These are phyloP conservation scores for Lampris megalopsis DNA, from an alignment of 2,113 vertebrate genomes.

Conservation along the genomic window DNA sequence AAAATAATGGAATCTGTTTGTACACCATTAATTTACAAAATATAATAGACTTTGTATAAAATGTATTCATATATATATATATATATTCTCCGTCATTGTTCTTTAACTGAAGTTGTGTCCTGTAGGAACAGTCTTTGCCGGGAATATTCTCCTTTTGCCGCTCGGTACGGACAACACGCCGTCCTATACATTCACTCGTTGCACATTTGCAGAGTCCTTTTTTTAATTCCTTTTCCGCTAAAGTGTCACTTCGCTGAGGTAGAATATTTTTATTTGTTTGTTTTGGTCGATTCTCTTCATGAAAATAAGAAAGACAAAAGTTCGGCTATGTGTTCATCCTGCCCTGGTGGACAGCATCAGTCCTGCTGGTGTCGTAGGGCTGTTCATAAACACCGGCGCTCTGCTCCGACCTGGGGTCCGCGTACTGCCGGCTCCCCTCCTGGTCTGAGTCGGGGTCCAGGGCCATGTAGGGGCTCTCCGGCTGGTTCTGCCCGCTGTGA, in stretches of 20 bases:
- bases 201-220: constrained; percentile 75
- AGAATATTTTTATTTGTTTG: constrained; percentile 73
- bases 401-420: constrained; percentile 75
- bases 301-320: constrained; percentile 46
- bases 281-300: constrained; percentile 74
- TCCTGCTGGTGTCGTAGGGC: constrained; percentile 83
- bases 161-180: constrained; percentile 46
- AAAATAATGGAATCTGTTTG: constrained; percentile 87
- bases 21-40: constrained; percentile 93
- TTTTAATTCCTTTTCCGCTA: constrained; percentile 68
- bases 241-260: constrained; percentile 90
- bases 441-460: constrained; percentile 80
- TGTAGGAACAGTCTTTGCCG: constrained; percentile 42
- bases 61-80: constrained; percentile 71
- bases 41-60: constrained; percentile 87
- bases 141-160: constrained; percentile 30
- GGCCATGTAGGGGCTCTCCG: constrained; percentile 79
- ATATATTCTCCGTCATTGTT: constrained; percentile 2
- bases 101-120: constrained; percentile 55
- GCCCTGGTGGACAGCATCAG: constrained; percentile 76
- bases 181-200: constrained; percentile 76
- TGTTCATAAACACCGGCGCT: constrained; percentile 78
- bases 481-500: constrained; percentile 73
- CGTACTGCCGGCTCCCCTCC: constrained; percentile 72
- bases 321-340: constrained; percentile 83